Evolutionary conservation across 1,140 invertebrate genomes (phyloP).

Genomic region (Bombus ignitus): DNA sequence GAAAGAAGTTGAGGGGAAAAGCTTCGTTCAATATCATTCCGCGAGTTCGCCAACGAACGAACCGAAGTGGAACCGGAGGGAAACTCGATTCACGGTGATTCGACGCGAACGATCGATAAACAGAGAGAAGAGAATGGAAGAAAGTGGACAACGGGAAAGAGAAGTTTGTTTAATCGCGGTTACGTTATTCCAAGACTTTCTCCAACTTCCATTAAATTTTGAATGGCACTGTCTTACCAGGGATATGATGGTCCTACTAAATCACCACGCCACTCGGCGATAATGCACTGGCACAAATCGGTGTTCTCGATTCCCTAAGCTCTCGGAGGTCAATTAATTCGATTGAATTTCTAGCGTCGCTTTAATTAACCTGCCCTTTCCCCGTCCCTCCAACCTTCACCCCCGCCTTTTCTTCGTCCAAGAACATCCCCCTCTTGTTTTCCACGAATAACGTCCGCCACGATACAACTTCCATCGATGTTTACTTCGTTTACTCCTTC

Average conservation of each 20-base stretch:
- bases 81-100: background rate
- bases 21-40: conserved; percentile 8
- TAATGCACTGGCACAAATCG: conserved; percentile 31
- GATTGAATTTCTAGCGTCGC: conserved; percentile 31
- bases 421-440: too few species aligned
- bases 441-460: background rate
- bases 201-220: conserved; percentile 9
- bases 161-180: conserved; percentile 29
- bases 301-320: conserved; percentile 16
- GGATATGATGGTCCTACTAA: conserved; percentile 5
- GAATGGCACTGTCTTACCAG: background rate
- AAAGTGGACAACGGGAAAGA: background rate
- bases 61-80: too few species aligned
- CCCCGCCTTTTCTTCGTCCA: background rate
- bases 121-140: too few species aligned
- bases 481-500: too few species aligned
- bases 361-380: conserved; percentile 19
- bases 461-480: too few species aligned
- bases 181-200: background rate
- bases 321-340: conserved; percentile 29
- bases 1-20: background rate
- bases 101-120: background rate
- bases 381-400: too few species aligned
- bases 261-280: conserved; percentile 2
- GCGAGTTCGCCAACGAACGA: background rate